A percentile compares a stretch with the other conserved stretches of the same genome.
phyloP scores from a whole-genome alignment of 2,888 invertebrate species.

The Microctonus hyperodae region DNA sequence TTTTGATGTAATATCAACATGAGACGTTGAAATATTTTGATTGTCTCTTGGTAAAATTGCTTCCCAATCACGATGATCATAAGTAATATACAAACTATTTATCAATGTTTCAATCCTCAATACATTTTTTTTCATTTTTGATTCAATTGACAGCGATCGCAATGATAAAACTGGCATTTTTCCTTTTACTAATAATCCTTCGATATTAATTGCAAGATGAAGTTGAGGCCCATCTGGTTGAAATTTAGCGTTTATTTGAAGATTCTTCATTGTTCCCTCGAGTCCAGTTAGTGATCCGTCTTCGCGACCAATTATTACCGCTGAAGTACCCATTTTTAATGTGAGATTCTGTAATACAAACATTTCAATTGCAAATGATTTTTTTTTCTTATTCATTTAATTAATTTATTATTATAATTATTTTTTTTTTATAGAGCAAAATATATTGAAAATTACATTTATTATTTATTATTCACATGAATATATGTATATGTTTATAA shows the following conservation, averaged over 20 bases:
- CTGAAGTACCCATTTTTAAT: slow-evolving; percentile 76
- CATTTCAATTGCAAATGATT: neutral
- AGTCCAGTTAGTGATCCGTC: slow-evolving; percentile 73
- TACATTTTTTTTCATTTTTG: slow-evolving; percentile 55
- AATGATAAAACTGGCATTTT: slow-evolving; percentile 58
- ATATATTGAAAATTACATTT: too few species aligned
- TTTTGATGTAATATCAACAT: slow-evolving; percentile 45
- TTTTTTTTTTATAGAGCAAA: neutral
- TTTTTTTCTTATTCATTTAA: neutral
- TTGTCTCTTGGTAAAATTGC: slow-evolving; percentile 46
- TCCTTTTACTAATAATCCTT: slow-evolving; percentile 56
- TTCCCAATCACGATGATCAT: slow-evolving; percentile 70
- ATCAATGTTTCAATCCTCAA: slow-evolving; percentile 61
- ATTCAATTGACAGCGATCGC: slow-evolving; percentile 53
- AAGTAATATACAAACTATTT: slow-evolving; percentile 74
- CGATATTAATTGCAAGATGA: slow-evolving; percentile 53
- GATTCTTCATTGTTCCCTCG: slow-evolving; percentile 72
- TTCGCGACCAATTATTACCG: slow-evolving; percentile 73
- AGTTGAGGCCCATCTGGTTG: slow-evolving; percentile 51
- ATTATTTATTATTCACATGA: too few species aligned
- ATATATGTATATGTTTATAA: too few species aligned
- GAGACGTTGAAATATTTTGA: slow-evolving; percentile 50
- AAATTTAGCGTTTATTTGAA: slow-evolving; percentile 66
- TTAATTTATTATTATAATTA: too few species aligned
- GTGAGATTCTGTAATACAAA: slow-evolving; percentile 70